Conservation (phyloP, 2,113 vertebrate species). For the Brevimyrus niger region DNA sequence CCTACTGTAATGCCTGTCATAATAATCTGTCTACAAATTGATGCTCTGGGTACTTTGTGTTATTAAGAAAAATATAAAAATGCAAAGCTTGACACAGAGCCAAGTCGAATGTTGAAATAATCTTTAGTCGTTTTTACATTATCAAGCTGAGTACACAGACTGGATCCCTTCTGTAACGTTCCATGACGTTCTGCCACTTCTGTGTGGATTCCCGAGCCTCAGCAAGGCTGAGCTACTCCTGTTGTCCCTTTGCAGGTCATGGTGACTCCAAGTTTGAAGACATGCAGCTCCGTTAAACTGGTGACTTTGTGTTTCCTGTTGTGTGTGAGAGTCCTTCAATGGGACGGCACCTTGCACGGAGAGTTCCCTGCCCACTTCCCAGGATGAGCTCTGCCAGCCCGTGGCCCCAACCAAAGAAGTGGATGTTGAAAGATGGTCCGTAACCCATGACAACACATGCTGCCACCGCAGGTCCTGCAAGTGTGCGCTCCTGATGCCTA, state of each 20-base stretch:
- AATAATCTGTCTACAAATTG: background rate
- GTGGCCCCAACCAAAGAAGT: background rate
- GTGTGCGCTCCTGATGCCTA: background rate
- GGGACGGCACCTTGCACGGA: background rate
- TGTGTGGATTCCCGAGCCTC: background rate
- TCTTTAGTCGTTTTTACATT: background rate
- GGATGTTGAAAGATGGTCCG: background rate
- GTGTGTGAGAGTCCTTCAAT: background rate
- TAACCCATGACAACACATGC: background rate
- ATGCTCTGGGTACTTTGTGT: background rate
- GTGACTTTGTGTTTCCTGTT: background rate
- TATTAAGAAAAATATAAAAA: background rate
- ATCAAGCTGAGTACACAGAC: background rate
- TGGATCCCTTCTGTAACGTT: background rate
- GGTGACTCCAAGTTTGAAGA: background rate
- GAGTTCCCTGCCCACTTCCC: background rate
- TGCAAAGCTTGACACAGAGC: background rate
- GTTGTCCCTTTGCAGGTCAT: background rate
- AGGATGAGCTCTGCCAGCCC: background rate
- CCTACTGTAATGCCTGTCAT: background rate
- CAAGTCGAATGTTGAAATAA: background rate
- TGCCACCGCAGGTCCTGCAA: background rate
- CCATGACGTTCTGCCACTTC: background rate
- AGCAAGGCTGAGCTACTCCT: background rate
- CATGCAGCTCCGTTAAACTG: background rate